phyloP scores from a whole-genome alignment of 2,888 invertebrate species.

The Eurytoma adleriae region DNA sequence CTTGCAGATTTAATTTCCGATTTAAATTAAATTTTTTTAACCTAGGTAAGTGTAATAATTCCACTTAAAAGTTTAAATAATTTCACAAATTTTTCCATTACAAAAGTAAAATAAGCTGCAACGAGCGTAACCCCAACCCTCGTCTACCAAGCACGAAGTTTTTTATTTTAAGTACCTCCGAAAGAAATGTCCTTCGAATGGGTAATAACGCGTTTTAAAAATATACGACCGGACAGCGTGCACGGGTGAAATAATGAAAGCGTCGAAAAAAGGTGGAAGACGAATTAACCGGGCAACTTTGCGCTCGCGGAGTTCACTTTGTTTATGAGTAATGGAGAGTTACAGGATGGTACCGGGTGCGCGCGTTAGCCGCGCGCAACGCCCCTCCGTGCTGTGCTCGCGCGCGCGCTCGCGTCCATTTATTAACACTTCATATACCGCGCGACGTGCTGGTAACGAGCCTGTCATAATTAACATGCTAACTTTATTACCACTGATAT shows the following conservation, averaged over 20 bases:
- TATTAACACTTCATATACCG: constrained; percentile 75
- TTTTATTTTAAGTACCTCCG: too few species aligned
- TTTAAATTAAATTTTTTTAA: too few species aligned
- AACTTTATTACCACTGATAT: constrained; percentile 73
- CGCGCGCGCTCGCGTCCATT: constrained; percentile 69
- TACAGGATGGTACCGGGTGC: constrained; percentile 71
- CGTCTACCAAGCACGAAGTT: too few species aligned
- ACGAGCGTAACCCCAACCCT: too few species aligned
- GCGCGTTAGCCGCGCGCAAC: constrained; percentile 12
- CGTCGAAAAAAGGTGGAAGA: constrained; percentile 34
- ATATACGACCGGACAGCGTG: neutral
- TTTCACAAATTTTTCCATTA: too few species aligned
- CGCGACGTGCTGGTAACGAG: constrained; percentile 75
- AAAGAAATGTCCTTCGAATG: too few species aligned
- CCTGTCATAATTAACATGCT: constrained; percentile 75
- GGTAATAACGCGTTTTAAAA: neutral
- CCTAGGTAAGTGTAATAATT: too few species aligned
- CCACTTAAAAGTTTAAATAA: too few species aligned
- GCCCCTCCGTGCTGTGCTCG: neutral
- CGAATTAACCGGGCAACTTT: constrained; percentile 40
- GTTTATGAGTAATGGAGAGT: constrained; percentile 67
- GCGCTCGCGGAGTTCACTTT: constrained; percentile 40
- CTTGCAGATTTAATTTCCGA: too few species aligned
- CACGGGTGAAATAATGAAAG: constrained; percentile 5
- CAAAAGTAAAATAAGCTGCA: too few species aligned